These are phyloP conservation scores for Phalacrocorax brasilianus DNA, from an alignment of 2,113 vertebrate species.

Conservation along the genomic window DNA sequence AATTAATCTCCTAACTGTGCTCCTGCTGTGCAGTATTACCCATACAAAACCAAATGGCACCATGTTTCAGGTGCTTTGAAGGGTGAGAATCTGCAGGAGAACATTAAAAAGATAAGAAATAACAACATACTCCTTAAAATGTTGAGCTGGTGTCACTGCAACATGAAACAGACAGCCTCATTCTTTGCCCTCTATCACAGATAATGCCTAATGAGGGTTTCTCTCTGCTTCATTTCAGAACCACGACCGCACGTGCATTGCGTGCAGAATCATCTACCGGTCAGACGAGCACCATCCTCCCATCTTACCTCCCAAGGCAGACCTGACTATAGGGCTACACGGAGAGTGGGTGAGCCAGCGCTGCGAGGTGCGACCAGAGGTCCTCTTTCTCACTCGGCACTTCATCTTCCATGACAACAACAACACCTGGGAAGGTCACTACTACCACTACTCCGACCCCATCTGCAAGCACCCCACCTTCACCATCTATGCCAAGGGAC, in stretches of 20 bases:
- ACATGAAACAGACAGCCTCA: background rate
- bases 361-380: constrained; percentile 93
- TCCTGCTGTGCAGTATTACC: background rate
- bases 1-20: background rate
- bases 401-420: constrained; percentile 95
- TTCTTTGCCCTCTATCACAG: background rate
- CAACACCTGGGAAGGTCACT: constrained; percentile 96
- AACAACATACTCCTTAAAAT: background rate
- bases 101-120: background rate
- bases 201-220: background rate
- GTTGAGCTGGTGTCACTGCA: background rate
- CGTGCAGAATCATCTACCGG: constrained; percentile 87
- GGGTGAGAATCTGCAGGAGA: background rate
- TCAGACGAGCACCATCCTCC: constrained; percentile 90
- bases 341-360: constrained; percentile 97
- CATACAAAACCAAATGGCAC: background rate
- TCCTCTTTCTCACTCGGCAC: constrained; percentile 95
- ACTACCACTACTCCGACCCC: constrained; percentile 96
- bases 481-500: constrained; percentile 92
- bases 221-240: constrained; percentile 75
- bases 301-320: constrained; percentile 85
- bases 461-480: constrained; percentile 95
- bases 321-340: constrained; percentile 86
- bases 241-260: constrained; percentile 84
- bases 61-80: background rate